Evolutionary conservation across 2,888 invertebrate species (phyloP).

Genomic region (Arrhopalites spinosus): DNA sequence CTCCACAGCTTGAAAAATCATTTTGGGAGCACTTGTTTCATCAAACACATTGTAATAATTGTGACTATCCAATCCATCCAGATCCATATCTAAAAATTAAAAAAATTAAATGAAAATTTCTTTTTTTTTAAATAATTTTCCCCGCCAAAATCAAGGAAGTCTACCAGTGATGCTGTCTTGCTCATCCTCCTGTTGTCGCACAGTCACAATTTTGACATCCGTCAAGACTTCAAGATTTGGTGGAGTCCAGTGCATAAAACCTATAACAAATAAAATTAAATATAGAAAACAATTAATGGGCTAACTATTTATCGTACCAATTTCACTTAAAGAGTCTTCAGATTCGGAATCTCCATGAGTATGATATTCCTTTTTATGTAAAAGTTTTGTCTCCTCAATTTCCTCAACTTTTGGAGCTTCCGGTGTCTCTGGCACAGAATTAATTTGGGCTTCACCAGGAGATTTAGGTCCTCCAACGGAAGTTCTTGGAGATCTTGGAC

Average conservation of each 20-base stretch:
- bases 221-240: not conserved
- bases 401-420: too few species aligned
- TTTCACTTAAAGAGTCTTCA: too few species aligned
- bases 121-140: not conserved
- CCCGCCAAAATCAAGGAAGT: not conserved
- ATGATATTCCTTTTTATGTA: too few species aligned
- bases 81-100: not conserved
- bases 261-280: not conserved
- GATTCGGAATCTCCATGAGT: too few species aligned
- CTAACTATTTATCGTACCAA: too few species aligned
- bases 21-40: not conserved
- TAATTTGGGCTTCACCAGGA: too few species aligned
- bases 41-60: conserved; percentile 18
- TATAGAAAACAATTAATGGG: too few species aligned
- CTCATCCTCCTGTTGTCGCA: conserved; percentile 19
- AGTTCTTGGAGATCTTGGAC: too few species aligned
- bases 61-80: not conserved
- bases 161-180: not conserved
- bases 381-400: too few species aligned
- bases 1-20: conserved; percentile 2
- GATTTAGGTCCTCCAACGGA: too few species aligned
- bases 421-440: too few species aligned
- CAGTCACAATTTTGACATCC: not conserved
- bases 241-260: not conserved
- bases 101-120: not conserved